phyloP scores from a whole-genome alignment of 1,140 invertebrate genomes.

The Cydia fagiglandana region DNA sequence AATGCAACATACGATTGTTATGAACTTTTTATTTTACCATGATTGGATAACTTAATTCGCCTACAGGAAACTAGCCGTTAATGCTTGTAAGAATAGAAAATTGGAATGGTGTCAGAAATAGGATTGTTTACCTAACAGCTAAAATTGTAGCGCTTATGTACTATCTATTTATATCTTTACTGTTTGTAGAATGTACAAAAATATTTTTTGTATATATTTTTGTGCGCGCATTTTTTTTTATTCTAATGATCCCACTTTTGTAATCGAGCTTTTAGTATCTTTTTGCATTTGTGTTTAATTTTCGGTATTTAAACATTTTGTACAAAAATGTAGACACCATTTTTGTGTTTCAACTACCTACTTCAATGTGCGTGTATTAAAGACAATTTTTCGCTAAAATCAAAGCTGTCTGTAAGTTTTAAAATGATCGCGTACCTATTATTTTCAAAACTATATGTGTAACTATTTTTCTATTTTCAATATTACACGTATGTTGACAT shows the following conservation, averaged over 20 bases:
- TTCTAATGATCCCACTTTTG: neutral
- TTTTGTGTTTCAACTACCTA: neutral
- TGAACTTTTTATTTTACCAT: no score
- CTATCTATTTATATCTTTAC: neutral
- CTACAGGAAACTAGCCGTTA: neutral
- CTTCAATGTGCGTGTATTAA: neutral
- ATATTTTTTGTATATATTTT: constrained; percentile 11
- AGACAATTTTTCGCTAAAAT: neutral
- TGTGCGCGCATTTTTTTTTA: neutral
- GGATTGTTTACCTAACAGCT: neutral
- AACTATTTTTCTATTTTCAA: neutral
- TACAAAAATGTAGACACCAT: neutral
- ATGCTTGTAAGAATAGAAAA: neutral
- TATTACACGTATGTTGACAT: neutral
- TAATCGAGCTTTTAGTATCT: constrained; percentile 4
- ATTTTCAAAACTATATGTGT: no score
- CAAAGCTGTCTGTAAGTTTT: neutral
- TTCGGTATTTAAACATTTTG: neutral
- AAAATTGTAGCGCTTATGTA: constrained; percentile 7
- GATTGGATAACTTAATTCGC: neutral
- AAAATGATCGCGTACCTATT: no score
- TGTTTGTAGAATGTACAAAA: constrained; percentile 1
- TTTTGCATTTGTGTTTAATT: constrained; percentile 10
- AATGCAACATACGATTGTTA: no score
- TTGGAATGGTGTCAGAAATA: neutral